Base-by-base conservation (phyloP, 1,140 invertebrate species). In the Calycopis cecrops region DNA sequence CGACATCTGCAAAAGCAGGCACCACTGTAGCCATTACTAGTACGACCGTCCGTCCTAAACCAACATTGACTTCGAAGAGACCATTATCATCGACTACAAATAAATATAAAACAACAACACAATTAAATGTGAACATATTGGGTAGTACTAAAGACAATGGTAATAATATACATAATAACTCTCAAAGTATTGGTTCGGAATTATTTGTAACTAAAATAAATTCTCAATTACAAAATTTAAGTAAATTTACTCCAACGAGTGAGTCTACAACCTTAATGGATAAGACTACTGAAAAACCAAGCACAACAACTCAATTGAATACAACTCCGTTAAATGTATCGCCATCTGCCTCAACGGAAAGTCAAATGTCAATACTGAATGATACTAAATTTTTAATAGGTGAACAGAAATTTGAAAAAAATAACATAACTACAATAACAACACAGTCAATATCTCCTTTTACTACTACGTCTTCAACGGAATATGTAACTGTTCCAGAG, bases 391-490 rank as follows among this genome's bases (percentile, higher is more conserved):
- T 50, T 40, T 62, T 61, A 47, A 52, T 49, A 37, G 63, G 66
- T 52, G 67, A 63, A 10, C 57, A 71, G 51, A 61, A 75, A 33
- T 51, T 57, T 42, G 74, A 85, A 48, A 80, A 73, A 65, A 59
- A 65, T 12, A 84, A 81, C 65, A 52, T 65, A 1, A 88, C 79
- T 28, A 87, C 79, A 6, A 67, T 83, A 35, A 85, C 80, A 14
- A 87, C 81, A 35, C 81, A 87, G 65, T 85, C 84, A 14, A 69
- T 87, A 12, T 85, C 75, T 21, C 75, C 77, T 7, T 84, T 77
- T 7, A 80, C 72, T 14, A 69, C 73, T 10, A 53, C 69, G 6
- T 76, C 78, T 12, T 75, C 76, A n/a, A 87, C 77, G 11, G 74
- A 81, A 69, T 58, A 73, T 44, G 56, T 66, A 34, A 59, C 63